These are phyloP conservation scores for Atherinomorus stipes DNA, from an alignment of 2,113 vertebrate genomes.

Conservation along the genomic window DNA sequence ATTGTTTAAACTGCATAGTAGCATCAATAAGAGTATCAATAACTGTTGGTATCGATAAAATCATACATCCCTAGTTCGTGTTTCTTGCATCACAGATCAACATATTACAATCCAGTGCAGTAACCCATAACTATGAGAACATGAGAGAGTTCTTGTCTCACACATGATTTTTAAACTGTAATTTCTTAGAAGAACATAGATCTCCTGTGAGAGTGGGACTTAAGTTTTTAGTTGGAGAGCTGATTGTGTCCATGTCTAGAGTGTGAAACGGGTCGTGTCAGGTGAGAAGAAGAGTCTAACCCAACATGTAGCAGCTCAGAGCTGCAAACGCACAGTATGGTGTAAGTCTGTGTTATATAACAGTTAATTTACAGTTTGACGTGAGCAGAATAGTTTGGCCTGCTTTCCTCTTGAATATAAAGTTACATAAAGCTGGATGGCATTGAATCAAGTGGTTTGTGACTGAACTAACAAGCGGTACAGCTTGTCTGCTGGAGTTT, in stretches of 20 bases:
- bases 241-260: not conserved
- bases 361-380: conserved; percentile 33
- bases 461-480: conserved; percentile 31
- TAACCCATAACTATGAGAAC: not conserved
- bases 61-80: too few species aligned
- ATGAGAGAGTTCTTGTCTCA: not conserved
- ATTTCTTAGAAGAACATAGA: too few species aligned
- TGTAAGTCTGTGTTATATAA: conserved; percentile 40
- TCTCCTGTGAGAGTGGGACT: too few species aligned
- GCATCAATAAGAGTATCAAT: too few species aligned
- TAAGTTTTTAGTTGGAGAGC: not conserved
- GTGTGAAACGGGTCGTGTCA: not conserved
- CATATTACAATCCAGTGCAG: not conserved
- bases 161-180: too few species aligned
- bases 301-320: conserved; percentile 3
- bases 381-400: conserved; percentile 43
- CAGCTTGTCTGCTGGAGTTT: conserved; percentile 32
- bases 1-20: too few species aligned
- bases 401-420: conserved; percentile 32
- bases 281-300: conserved; percentile 2
- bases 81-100: not conserved
- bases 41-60: too few species aligned
- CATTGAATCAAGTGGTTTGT: conserved; percentile 41
- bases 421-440: conserved; percentile 48
- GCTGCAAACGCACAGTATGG: conserved; percentile 9